phyloP scores from a whole-genome alignment of 2,888 invertebrate species.

The Diachrysia chrysitis region DNA sequence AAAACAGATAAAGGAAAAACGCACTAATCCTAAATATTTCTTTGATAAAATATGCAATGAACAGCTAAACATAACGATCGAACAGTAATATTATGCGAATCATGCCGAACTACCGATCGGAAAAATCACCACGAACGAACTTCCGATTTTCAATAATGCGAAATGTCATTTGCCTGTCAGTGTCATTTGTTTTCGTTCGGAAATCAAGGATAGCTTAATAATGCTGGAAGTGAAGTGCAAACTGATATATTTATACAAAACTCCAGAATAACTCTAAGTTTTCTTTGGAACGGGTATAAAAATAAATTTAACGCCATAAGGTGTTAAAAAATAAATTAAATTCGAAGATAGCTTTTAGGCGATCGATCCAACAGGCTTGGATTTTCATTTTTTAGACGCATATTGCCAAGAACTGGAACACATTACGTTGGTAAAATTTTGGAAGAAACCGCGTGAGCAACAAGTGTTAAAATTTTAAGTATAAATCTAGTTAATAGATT shows the following conservation, averaged over 20 bases:
- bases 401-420: no score
- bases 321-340: no score
- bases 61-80: conserved; percentile 42
- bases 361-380: no score
- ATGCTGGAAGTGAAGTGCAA: not conserved
- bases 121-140: conserved; percentile 64
- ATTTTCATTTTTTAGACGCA: no score
- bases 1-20: conserved; percentile 35
- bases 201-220: conserved; percentile 11
- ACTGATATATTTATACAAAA: not conserved
- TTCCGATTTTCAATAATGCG: conserved; percentile 53
- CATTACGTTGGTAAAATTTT: no score
- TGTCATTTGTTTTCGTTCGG: conserved; percentile 39
- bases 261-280: not conserved
- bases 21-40: conserved; percentile 32
- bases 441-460: no score
- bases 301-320: no score
- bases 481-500: no score
- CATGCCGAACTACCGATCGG: conserved; percentile 62
- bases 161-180: conserved; percentile 47
- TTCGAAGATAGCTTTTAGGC: no score
- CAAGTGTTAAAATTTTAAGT: no score
- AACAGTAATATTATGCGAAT: conserved; percentile 56
- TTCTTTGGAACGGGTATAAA: not conserved
- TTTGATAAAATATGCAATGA: conserved; percentile 35